Evolutionary conservation across 2,888 invertebrate genomes (phyloP).

Genomic region (Dryadula phaetusa): DNA sequence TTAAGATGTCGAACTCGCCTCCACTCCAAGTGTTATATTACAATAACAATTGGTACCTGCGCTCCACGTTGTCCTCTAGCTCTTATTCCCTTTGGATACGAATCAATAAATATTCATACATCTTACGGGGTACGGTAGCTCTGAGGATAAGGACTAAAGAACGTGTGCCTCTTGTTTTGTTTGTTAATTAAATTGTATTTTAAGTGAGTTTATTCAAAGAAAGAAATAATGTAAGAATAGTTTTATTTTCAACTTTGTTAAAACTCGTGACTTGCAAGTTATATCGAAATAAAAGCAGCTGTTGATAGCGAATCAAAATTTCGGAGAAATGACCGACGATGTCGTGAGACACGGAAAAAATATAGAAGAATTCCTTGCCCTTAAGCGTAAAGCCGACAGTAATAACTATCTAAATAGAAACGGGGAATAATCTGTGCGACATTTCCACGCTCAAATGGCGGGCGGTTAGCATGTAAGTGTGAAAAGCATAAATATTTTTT

Average conservation of each 20-base stretch:
- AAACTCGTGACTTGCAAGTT: slow-evolving; percentile 42
- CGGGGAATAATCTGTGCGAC: slow-evolving; percentile 57
- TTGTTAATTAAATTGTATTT: slow-evolving; percentile 68
- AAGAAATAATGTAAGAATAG: slow-evolving; percentile 26
- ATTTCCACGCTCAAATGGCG: slow-evolving; percentile 65
- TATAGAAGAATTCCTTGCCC: slow-evolving; percentile 48
- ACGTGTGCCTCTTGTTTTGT: slow-evolving; percentile 54
- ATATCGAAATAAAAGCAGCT: slow-evolving; percentile 23
- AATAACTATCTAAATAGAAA: slow-evolving; percentile 43
- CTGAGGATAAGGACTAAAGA: slow-evolving; percentile 38
- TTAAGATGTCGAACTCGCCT: slow-evolving; percentile 73
- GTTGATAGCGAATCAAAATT: slow-evolving; percentile 37
- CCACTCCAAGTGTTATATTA: slow-evolving; percentile 70
- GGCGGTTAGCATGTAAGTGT: slow-evolving; percentile 74
- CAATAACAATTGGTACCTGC: slow-evolving; percentile 67
- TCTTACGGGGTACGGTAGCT: slow-evolving; percentile 26
- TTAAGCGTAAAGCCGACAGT: slow-evolving; percentile 47
- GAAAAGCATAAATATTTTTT: slow-evolving; percentile 78
- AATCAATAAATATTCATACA: slow-evolving; percentile 40
- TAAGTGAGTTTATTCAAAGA: slow-evolving; percentile 37
- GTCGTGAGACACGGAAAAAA: slow-evolving; percentile 56
- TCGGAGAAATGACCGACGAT: slow-evolving; percentile 46
- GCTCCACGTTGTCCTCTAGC: slow-evolving; percentile 41
- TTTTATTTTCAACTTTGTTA: slow-evolving; percentile 31
- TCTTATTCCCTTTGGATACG: slow-evolving; percentile 58